These are phyloP conservation scores for Myrmecophaga tridactyla DNA, from an alignment of 2,113 vertebrate genomes.

Conservation along the genomic window DNA sequence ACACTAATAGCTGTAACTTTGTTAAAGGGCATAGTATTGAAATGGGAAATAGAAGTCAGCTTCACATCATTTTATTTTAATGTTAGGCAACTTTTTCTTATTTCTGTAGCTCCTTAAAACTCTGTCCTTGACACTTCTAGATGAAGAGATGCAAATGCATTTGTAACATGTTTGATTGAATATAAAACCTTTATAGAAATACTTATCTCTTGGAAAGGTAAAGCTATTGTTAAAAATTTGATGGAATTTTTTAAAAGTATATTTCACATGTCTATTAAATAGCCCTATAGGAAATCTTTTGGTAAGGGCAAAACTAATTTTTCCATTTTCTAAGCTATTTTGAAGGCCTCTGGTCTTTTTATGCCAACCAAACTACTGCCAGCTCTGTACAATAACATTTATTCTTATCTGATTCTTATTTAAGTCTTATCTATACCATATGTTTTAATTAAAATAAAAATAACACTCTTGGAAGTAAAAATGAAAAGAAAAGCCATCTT, in stretches of 20 bases:
- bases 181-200: slow-evolving; percentile 82
- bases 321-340: slow-evolving; percentile 76
- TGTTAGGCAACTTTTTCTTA: slow-evolving; percentile 72
- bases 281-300: slow-evolving; percentile 71
- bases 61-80: slow-evolving; percentile 26
- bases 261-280: slow-evolving; percentile 75
- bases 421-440: slow-evolving; percentile 61
- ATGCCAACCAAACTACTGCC: slow-evolving; percentile 67
- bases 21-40: slow-evolving; percentile 49
- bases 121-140: slow-evolving; percentile 65
- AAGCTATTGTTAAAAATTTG: slow-evolving; percentile 80
- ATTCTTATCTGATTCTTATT: slow-evolving; percentile 46
- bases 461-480: slow-evolving; percentile 39
- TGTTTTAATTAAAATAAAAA: slow-evolving; percentile 51
- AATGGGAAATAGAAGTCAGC: slow-evolving; percentile 56
- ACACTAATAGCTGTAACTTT: slow-evolving; percentile 49
- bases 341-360: slow-evolving; percentile 66
- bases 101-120: slow-evolving; percentile 68
- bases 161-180: slow-evolving; percentile 78
- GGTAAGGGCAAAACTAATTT: slow-evolving; percentile 73
- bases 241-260: slow-evolving; percentile 81
- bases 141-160: slow-evolving; percentile 74
- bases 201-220: slow-evolving; percentile 79
- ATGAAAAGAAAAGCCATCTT: not conserved
- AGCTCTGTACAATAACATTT: slow-evolving; percentile 77